A percentile compares a stretch with the other conserved stretches of the same genome.
Evolutionary conservation across 2,888 invertebrate species (phyloP).

Genomic region (Drosophila melanosoma): DNA sequence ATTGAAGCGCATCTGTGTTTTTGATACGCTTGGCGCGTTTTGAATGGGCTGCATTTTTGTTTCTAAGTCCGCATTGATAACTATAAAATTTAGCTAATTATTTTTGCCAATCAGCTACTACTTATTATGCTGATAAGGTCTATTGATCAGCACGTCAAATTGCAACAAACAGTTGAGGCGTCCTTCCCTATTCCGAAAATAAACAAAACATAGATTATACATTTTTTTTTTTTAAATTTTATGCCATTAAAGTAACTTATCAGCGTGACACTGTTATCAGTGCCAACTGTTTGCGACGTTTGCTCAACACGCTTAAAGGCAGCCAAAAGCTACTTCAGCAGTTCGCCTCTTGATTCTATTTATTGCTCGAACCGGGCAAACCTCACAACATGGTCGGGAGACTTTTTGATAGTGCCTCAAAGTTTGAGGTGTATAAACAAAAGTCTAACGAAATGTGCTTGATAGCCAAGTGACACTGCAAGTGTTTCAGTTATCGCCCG

Average conservation of each 20-base stretch:
- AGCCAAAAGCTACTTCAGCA: constrained; percentile 48
- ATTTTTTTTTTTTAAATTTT: not conserved
- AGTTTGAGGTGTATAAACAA: not conserved
- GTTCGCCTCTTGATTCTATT: constrained; percentile 26
- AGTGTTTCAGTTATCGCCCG: constrained; percentile 24
- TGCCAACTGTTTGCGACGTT: constrained; percentile 45
- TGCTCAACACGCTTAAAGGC: constrained; percentile 56
- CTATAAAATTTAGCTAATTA: constrained; percentile 61
- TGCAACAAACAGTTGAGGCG: constrained; percentile 18
- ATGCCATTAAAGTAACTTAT: constrained; percentile 43
- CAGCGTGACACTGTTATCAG: constrained; percentile 56
- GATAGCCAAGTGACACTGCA: constrained; percentile 1
- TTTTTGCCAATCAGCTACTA: constrained; percentile 7
- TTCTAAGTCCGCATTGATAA: constrained; percentile 44
- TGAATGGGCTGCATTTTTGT: constrained; percentile 37
- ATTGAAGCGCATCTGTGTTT: constrained; percentile 50
- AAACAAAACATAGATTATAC: not conserved
- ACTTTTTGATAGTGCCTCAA: constrained; percentile 25
- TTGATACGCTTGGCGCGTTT: constrained; percentile 48
- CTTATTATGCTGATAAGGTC: constrained; percentile 52
- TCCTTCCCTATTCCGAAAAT: constrained; percentile 9
- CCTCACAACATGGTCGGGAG: constrained; percentile 7
- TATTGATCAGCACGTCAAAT: constrained; percentile 42
- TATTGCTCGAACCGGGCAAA: constrained; percentile 25
- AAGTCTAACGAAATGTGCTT: not conserved